Base-by-base conservation (phyloP, 2,113 vertebrate species). In the Fulmarus glacialis region DNA sequence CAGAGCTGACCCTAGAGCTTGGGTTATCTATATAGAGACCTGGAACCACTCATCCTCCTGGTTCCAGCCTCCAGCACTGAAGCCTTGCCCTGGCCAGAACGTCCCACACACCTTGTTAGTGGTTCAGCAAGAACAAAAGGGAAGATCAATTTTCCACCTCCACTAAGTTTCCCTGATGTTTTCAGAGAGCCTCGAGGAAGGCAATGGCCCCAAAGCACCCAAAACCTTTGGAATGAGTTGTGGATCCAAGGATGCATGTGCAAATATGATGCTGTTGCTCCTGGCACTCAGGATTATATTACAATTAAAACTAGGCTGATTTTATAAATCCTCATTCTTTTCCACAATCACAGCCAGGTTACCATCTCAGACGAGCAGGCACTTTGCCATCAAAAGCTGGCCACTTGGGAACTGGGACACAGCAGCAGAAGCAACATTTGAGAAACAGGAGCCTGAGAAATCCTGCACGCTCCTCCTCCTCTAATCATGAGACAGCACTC, bases 391-490 rank as follows among this genome's bases (percentile, higher is more conserved):
- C 81, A 40, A 59, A 72, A 50, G 32, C 45, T 62, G 66, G 23
- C 59, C 82, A 27, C 75, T 73, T 42, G 71, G 84, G 88, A 96
- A 74, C 55, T 38, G 63, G 75, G 80, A 74, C 75, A 67, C 59
- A 82, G 81, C 71, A 90, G 82, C 55, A 92, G 74, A 38, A 88
- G 38, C 22, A 66, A 40, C 55, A 32, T 36, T 83, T 48, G 79
- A 90, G 86, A 36, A 93, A 27, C 13, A 74, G 43, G 42, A 94
- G 50, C n/a, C 64, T 92, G 85, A 94, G 80, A 89, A 92, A 78
- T 63, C 75, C 89, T 79, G 72, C 64, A 58, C 55, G 42, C 55
- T 92, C 82, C 94, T 94, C 87, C 83, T 93, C 95, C 27, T n/a
- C 72, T 92, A 45, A 95, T 90, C 94, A 91, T 64, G 72, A 84